Evolutionary conservation across 2,113 vertebrate species (phyloP).

Genomic region (Trogon melanurus): DNA sequence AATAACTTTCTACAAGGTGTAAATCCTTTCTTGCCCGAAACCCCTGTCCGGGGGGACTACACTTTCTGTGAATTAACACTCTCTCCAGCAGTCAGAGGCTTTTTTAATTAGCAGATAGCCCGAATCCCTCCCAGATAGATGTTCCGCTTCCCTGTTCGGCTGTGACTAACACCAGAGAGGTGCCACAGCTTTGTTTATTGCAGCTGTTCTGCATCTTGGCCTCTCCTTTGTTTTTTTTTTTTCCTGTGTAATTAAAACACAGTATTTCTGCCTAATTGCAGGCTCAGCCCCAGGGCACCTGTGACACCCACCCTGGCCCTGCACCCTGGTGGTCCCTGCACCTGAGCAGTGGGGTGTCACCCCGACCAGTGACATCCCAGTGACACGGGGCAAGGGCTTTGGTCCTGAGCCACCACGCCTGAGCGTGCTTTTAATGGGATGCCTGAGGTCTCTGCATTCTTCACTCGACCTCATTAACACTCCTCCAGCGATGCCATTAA

Average conservation of each 20-base stretch:
- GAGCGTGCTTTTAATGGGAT: background rate
- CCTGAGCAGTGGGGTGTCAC: background rate
- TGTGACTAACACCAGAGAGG: background rate
- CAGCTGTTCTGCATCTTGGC: background rate
- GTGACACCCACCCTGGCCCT: background rate
- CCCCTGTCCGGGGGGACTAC: background rate
- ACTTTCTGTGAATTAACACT: background rate
- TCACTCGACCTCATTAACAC: background rate
- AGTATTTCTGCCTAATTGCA: background rate
- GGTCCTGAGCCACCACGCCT: accelerated
- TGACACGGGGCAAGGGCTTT: background rate
- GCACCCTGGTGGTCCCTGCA: accelerated
- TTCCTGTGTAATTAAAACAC: background rate
- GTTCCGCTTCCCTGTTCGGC: background rate
- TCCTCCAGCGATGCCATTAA: accelerated
- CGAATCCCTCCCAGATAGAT: slow-evolving; percentile 9
- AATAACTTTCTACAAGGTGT: background rate
- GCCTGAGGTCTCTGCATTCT: background rate
- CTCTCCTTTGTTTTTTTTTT: background rate
- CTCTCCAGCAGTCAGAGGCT: slow-evolving; percentile 7
- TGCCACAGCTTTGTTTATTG: background rate
- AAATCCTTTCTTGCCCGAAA: slow-evolving; percentile 20
- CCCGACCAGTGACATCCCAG: accelerated
- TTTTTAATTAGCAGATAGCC: slow-evolving; percentile 36
- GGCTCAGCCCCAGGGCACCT: background rate